phyloP scores from a whole-genome alignment of 2,113 vertebrate species.

The Pachycephala philippinensis region DNA sequence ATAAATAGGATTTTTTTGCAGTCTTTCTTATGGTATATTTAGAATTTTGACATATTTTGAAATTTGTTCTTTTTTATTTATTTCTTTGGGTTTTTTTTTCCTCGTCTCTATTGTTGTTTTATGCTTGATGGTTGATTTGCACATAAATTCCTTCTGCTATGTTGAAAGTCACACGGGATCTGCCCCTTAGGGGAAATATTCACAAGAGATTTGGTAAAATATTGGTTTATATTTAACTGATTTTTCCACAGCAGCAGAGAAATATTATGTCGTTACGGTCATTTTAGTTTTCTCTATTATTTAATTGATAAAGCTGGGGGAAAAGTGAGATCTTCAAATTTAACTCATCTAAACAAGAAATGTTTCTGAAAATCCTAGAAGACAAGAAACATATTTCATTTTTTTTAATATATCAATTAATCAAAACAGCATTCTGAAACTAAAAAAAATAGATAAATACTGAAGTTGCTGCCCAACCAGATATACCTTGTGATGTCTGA shows the following conservation, averaged over 20 bases:
- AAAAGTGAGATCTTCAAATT: not conserved
- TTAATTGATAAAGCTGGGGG: not conserved
- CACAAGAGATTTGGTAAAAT: constrained; percentile 27
- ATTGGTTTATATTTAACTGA: constrained; percentile 3
- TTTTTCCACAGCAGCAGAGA: not conserved
- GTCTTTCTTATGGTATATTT: not conserved
- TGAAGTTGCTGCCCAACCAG: not conserved
- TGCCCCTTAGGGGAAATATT: constrained; percentile 13
- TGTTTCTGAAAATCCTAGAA: not conserved
- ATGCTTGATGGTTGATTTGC: constrained; percentile 50
- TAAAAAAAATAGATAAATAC: not conserved
- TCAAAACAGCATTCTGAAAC: not conserved
- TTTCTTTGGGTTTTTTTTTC: not conserved
- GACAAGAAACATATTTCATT: not conserved
- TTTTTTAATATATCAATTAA: not conserved
- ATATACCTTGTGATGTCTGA: not conserved
- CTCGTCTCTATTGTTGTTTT: not conserved
- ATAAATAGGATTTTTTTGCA: rapidly evolving
- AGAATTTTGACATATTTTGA: not conserved
- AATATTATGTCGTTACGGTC: rapidly evolving
- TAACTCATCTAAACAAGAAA: not conserved
- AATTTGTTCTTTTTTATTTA: not conserved
- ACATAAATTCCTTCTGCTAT: constrained; percentile 57
- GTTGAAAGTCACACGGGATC: constrained; percentile 37
- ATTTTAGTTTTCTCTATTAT: not conserved